Conservation (phyloP, 2,797 vertebrate species). For the Cyclura pinguis region DNA sequence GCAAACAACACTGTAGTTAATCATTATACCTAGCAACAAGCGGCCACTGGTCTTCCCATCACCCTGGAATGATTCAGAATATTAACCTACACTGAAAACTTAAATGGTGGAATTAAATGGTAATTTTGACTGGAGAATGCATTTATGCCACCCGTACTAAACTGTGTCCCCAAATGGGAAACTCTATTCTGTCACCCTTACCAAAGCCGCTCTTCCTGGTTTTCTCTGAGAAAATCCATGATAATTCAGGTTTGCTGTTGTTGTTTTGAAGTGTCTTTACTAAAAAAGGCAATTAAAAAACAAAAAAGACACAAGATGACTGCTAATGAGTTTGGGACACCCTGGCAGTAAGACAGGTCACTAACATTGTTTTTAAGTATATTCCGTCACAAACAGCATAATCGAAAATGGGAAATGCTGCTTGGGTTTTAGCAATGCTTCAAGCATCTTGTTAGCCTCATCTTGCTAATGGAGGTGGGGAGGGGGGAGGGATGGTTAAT, state of each 20-base stretch:
- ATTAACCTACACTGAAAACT: conserved; percentile 40
- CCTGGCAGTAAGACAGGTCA: neutral
- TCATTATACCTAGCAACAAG: conserved; percentile 43
- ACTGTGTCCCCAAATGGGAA: neutral
- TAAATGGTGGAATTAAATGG: neutral
- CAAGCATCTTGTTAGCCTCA: neutral
- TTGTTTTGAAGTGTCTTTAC: neutral
- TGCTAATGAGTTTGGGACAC: too few relatives aligned
- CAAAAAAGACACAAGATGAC: neutral
- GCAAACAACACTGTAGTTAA: conserved; percentile 60
- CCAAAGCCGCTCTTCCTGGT: neutral
- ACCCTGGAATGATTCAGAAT: conserved; percentile 33
- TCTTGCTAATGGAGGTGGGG: neutral
- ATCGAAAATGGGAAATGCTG: neutral
- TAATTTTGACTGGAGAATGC: neutral
- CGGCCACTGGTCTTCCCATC: conserved; percentile 60
- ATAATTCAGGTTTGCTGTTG: neutral
- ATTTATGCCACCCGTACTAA: neutral
- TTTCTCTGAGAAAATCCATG: neutral
- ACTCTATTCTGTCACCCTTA: neutral
- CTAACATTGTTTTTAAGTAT: neutral
- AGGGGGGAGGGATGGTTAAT: neutral
- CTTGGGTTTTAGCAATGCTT: neutral
- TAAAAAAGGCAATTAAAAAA: neutral
- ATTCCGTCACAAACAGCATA: neutral